These are phyloP conservation scores for Sebastes itinus DNA, from an alignment of 2,797 vertebrate species.

Conservation along the genomic window DNA sequence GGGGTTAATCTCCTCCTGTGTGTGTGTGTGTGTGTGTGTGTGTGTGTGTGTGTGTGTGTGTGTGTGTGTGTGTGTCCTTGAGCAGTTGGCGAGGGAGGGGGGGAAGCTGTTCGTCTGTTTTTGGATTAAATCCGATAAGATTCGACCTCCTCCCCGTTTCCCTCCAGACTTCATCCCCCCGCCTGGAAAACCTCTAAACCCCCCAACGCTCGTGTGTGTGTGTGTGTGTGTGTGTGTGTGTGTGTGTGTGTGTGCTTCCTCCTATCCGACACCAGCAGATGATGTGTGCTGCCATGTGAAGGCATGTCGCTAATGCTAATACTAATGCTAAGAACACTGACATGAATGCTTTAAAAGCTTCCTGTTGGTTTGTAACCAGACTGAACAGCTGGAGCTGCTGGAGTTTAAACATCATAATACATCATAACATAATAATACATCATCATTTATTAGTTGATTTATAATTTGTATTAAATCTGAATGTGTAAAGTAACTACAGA, in stretches of 20 bases:
- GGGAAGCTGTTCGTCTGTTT: constrained; percentile 35
- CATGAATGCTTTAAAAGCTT: background rate
- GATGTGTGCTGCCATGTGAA: background rate
- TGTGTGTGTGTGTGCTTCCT: background rate
- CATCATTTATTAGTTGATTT: too few species aligned
- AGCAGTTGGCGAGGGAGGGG: constrained; percentile 5
- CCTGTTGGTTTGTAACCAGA: too few species aligned
- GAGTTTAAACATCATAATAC: too few species aligned
- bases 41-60: constrained; percentile 2
- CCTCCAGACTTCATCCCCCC: background rate
- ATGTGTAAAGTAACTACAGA: too few species aligned
- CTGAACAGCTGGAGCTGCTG: too few species aligned
- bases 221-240: background rate
- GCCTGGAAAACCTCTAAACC: background rate
- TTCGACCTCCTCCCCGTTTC: constrained; percentile 20
- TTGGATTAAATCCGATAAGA: constrained; percentile 53
- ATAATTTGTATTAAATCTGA: too few species aligned
- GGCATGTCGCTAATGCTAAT: background rate
- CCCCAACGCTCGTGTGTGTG: background rate
- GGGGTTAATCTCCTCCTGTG: constrained; percentile 38
- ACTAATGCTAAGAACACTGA: background rate
- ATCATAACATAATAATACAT: too few species aligned
- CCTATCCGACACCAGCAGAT: too few species aligned
- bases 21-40: constrained; percentile 17
- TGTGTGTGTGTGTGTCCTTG: constrained; percentile 27